Evolutionary conservation across 2,113 vertebrate genomes (phyloP).

Genomic region (Danionella cerebrum): DNA sequence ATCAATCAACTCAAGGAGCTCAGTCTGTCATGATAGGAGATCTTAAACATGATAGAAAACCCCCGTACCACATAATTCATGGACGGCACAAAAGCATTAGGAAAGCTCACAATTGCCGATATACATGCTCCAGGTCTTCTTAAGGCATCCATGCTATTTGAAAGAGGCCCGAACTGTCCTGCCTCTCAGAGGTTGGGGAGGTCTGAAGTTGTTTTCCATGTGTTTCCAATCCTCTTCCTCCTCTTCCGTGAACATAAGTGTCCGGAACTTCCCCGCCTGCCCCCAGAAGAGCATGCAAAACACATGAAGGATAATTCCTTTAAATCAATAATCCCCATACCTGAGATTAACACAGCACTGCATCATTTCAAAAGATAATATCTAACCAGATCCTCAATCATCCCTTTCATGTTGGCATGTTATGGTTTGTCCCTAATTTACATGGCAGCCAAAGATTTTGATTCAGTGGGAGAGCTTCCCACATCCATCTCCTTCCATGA

Average conservation of each 20-base stretch:
- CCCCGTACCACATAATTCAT: conserved; percentile 22
- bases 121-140: neutral
- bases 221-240: conserved; percentile 74
- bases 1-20: conserved; percentile 16
- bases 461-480: neutral
- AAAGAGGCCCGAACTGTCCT: conserved; percentile 83
- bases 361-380: neutral
- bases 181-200: conserved; percentile 86
- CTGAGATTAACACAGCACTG: neutral
- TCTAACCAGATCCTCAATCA: neutral
- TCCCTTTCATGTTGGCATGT: neutral
- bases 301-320: conserved; percentile 39
- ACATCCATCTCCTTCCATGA: conserved; percentile 2
- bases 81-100: too few relatives aligned
- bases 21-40: neutral
- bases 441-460: neutral
- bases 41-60: neutral
- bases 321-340: neutral
- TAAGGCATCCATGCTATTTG: conserved; percentile 51
- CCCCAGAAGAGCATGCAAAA: neutral
- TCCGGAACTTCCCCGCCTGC: conserved; percentile 87
- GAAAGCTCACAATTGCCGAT: too few relatives aligned
- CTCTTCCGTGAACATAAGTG: conserved; percentile 75
- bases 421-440: conserved; percentile 2
- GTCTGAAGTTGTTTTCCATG: conserved; percentile 95